Conservation (phyloP, 1,140 invertebrate genomes). For the Magallana angulata region DNA sequence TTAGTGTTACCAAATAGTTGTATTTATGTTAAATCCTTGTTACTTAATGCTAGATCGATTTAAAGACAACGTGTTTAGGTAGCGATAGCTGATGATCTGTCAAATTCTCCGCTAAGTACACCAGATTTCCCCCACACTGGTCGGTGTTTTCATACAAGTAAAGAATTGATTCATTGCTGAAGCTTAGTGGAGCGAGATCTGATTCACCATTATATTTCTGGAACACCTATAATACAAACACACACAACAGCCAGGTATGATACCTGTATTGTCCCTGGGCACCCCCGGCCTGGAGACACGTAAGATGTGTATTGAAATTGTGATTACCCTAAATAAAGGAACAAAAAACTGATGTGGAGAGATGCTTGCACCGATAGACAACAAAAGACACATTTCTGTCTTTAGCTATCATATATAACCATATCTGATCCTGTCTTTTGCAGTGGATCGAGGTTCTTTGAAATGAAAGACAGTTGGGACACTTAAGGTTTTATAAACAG, state of each 20-base stretch:
- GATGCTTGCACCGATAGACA: neutral
- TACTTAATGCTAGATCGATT: conserved; percentile 36
- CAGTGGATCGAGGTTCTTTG: neutral
- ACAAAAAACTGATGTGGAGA: neutral
- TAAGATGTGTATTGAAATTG: conserved; percentile 26
- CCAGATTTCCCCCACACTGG: neutral
- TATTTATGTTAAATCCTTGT: conserved; percentile 29
- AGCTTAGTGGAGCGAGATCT: conserved; percentile 16
- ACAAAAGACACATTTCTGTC: neutral
- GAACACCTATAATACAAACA: neutral
- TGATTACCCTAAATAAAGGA: neutral
- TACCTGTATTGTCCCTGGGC: conserved; percentile 17
- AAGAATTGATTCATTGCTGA: conserved; percentile 16
- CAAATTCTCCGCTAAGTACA: conserved; percentile 20
- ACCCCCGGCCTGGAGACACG: neutral
- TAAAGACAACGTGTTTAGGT: neutral
- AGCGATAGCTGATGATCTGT: conserved; percentile 21
- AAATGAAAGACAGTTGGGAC: neutral
- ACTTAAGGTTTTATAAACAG: neutral
- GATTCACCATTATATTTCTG: neutral
- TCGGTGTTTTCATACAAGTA: conserved; percentile 22
- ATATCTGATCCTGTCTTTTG: neutral
- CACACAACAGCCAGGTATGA: neutral
- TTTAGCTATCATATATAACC: neutral
- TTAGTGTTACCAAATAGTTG: conserved; percentile 30